phyloP scores from a whole-genome alignment of 2,113 vertebrate genomes.

The Petroica traversi region DNA sequence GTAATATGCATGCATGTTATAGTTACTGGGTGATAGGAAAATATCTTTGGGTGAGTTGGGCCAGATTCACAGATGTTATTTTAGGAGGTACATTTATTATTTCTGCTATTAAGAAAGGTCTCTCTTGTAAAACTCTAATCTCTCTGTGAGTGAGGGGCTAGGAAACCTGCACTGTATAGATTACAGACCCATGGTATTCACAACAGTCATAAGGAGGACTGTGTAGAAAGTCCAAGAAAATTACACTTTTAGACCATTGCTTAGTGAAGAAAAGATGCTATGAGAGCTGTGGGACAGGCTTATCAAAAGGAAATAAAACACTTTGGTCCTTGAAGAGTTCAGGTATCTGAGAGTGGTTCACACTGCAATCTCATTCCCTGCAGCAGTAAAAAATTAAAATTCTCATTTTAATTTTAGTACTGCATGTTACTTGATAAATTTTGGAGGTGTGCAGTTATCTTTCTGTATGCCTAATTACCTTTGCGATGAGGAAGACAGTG shows the following conservation, averaged over 20 bases:
- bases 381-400: background rate
- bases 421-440: background rate
- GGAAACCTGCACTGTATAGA: background rate
- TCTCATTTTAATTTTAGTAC: background rate
- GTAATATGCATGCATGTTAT: background rate
- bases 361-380: background rate
- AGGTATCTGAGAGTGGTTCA: background rate
- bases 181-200: background rate
- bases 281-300: slow-evolving; percentile 18
- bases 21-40: slow-evolving; percentile 53
- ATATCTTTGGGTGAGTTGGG: background rate
- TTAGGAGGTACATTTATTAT: slow-evolving; percentile 36
- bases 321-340: background rate
- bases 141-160: background rate
- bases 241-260: background rate
- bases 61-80: slow-evolving; percentile 14
- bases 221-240: slow-evolving; percentile 18
- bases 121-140: slow-evolving; percentile 47
- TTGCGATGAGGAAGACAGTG: background rate
- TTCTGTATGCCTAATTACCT: background rate
- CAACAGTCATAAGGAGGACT: background rate
- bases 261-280: slow-evolving; percentile 7
- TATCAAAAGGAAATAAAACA: slow-evolving; percentile 52
- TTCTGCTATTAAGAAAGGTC: slow-evolving; percentile 23
- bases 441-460: background rate